Conservation (phyloP, 2,888 invertebrate species). For the Mimumesa dahlbomi region DNA sequence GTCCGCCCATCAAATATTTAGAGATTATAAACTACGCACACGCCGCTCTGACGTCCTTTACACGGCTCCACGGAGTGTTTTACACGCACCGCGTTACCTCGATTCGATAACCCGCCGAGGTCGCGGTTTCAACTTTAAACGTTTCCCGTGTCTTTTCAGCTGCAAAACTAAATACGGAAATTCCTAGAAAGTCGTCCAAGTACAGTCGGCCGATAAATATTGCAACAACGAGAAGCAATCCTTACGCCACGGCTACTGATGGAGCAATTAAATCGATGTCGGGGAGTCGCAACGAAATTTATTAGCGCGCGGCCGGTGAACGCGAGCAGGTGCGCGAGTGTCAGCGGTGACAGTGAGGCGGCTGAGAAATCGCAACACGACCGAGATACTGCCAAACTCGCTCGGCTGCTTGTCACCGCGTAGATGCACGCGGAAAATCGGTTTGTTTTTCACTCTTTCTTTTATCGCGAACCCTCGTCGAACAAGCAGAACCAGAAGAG, state of each 20-base stretch:
- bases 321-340: constrained; percentile 42
- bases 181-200: too few species aligned
- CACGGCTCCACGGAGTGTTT: constrained; percentile 20
- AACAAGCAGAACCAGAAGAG: too few species aligned
- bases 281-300: constrained; percentile 59
- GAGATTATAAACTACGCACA: constrained; percentile 69
- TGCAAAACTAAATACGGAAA: too few species aligned
- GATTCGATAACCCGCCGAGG: neutral
- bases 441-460: too few species aligned
- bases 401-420: constrained; percentile 37
- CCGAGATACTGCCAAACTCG: constrained; percentile 52
- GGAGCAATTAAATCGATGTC: constrained; percentile 33
- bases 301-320: constrained; percentile 48
- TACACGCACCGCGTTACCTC: neutral
- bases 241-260: neutral
- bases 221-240: too few species aligned
- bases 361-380: constrained; percentile 70
- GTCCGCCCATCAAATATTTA: constrained; percentile 73
- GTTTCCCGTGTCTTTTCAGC: too few species aligned
- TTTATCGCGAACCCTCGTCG: too few species aligned
- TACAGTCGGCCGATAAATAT: too few species aligned
- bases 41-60: constrained; percentile 7
- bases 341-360: constrained; percentile 29
- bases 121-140: too few species aligned
- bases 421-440: neutral